Evolutionary conservation across 2,797 vertebrate genomes (phyloP).

Genomic region (Cephalopachus bancanus): DNA sequence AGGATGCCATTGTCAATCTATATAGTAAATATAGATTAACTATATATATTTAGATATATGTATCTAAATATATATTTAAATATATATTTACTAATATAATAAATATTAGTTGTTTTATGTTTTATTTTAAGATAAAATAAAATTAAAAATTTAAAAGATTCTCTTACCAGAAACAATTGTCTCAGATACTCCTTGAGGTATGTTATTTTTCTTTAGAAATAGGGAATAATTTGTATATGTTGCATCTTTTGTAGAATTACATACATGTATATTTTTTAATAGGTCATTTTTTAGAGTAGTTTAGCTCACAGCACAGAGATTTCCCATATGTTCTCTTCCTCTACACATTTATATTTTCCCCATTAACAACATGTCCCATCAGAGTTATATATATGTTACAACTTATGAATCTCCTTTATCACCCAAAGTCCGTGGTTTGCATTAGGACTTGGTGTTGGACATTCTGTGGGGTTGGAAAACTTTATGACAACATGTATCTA

Average conservation of each 20-base stretch:
- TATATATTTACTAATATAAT: no score
- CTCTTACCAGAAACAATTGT: not conserved
- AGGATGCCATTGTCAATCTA: not conserved
- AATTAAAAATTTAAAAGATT: conserved; percentile 32
- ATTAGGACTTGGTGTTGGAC: not conserved
- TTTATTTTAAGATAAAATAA: conserved; percentile 45
- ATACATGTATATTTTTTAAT: not conserved
- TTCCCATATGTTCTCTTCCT: not conserved
- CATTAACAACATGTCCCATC: not conserved
- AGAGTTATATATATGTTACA: not conserved
- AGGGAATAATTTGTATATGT: not conserved
- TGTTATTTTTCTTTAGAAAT: conserved; percentile 50
- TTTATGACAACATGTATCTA: not conserved
- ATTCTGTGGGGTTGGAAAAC: not conserved
- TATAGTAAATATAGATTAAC: not conserved
- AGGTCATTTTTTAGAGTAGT: not conserved
- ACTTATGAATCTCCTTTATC: not conserved
- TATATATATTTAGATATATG: no score
- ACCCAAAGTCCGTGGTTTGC: not conserved
- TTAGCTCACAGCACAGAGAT: not conserved
- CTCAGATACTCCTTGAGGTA: not conserved
- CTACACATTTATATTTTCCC: not conserved
- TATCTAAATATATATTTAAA: no score
- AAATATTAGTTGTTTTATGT: not conserved
- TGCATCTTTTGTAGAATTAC: not conserved